Base-by-base conservation (phyloP, 2,888 invertebrate genomes). In the Lasiommata megera region DNA sequence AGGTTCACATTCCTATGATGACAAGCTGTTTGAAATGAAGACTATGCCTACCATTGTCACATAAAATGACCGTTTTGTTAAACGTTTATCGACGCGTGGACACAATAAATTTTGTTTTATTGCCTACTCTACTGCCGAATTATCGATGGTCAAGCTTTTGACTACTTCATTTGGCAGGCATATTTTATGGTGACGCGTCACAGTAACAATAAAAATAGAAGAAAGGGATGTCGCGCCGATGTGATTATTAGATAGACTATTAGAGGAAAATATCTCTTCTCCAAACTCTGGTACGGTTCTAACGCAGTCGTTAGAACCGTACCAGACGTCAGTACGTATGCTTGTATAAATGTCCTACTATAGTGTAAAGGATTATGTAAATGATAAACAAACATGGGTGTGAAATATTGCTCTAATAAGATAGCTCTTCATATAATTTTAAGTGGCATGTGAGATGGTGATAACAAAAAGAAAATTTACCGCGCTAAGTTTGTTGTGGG, bases 21-120 rank as follows among this genome's bases (percentile, higher is more conserved):
- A 1, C n/a, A 23, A 6, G 8, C 6, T 28, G 14, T 38, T 53
- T 44, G 53, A 53, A 43, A 41, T 55, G 37, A n/a, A 17, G 28
- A 57, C n/a, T n/a, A n/a, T n/a, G n/a, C n/a, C n/a, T n/a, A 48
- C 51, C 55, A 64, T 74, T 75, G 77, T 72, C 62, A 69, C 66
- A 62, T 67, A 60, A 67, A 67, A 65, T 66, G 65, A 62, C 54
- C 70, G 70, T 69, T 77, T 74, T 73, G 77, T 79, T 60, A 70
- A 67, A 64, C 74, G 62, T 74, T 80, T 79, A 79, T 75, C 68
- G 80, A 63, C 75, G 73, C 76, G 78, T 81, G 81, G 80, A 79
- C 79, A 72, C 71, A 73, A 88, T 89, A 89, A 89, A 89, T 89
- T 79, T 64, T 66, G 62, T 84, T 89, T 88, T 88, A 88, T 86